These are phyloP conservation scores for Machimus atricapillus DNA, from an alignment of 2,888 invertebrate genomes.

Conservation along the genomic window DNA sequence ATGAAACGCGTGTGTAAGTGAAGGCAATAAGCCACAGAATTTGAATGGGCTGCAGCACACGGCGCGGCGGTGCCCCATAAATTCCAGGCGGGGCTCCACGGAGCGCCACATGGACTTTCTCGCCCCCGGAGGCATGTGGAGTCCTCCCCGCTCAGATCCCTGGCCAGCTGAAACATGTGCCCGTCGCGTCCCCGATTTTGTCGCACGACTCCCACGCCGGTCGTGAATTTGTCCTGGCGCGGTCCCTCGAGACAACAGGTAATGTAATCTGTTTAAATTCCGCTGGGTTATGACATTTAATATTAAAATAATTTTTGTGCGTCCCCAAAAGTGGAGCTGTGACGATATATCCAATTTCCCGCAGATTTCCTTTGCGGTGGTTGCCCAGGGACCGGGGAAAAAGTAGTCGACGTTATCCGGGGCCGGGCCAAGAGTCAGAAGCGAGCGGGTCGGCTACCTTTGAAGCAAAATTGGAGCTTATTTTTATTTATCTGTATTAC, in stretches of 20 bases:
- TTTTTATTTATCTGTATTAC: constrained; percentile 30
- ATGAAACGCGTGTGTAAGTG: constrained; percentile 27
- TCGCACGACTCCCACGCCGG: background rate
- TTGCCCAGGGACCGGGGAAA: background rate
- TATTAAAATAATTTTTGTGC: constrained; percentile 26
- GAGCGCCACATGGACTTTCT: background rate
- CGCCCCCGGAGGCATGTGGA: background rate
- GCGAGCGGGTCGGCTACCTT: background rate
- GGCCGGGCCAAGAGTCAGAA: background rate
- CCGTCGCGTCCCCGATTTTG: background rate
- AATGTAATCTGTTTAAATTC: constrained; percentile 24
- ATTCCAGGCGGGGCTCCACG: constrained; percentile 34
- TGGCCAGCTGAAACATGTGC: background rate
- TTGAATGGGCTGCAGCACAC: constrained; percentile 43
- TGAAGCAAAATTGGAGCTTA: constrained; percentile 8
- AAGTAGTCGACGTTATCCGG: background rate
- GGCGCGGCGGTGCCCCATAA: constrained; percentile 48
- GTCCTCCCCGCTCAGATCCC: background rate
- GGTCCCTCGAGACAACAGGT: constrained; percentile 21
- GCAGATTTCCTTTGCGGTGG: background rate
- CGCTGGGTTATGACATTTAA: constrained; percentile 30
- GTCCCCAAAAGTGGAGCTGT: background rate
- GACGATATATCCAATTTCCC: background rate
- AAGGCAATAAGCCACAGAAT: constrained; percentile 44
- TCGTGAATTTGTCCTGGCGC: constrained; percentile 2